Evolutionary conservation across 1,140 invertebrate genomes (phyloP).

Genomic region (Zaprionus tsacasi): DNA sequence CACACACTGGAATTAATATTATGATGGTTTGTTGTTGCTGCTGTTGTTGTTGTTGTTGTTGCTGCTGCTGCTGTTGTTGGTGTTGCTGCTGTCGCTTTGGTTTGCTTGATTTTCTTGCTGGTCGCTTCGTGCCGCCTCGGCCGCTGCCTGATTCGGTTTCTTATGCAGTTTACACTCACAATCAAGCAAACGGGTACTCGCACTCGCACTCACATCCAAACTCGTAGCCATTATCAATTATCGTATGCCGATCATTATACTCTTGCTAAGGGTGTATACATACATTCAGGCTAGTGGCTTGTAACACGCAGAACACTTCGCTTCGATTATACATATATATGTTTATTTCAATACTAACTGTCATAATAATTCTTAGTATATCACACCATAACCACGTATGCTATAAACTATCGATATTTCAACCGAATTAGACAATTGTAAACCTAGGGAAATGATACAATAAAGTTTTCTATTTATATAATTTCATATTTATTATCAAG

Average conservation of each 20-base stretch:
- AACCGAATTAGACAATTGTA: no score
- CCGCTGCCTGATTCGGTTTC: slow-evolving; percentile 58
- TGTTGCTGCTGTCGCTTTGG: slow-evolving; percentile 59
- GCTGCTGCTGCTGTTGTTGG: slow-evolving; percentile 27
- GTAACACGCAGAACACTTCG: no score
- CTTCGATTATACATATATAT: no score
- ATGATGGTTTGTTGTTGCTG: slow-evolving; percentile 68
- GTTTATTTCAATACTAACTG: no score
- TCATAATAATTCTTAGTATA: no score
- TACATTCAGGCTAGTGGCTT: neutral
- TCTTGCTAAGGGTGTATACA: neutral
- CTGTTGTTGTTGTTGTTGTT: slow-evolving; percentile 43
- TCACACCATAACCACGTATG: no score
- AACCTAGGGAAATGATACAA: no score
- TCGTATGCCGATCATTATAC: slow-evolving; percentile 53
- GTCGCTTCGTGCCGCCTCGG: slow-evolving; percentile 42
- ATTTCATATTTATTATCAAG: no score
- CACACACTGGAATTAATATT: slow-evolving; percentile 83
- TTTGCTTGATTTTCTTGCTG: slow-evolving; percentile 77
- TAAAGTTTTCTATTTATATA: no score
- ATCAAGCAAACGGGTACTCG: slow-evolving; percentile 17
- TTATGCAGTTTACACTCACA: slow-evolving; percentile 59
- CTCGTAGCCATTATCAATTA: slow-evolving; percentile 72
- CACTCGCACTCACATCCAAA: slow-evolving; percentile 10
- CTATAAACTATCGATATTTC: no score